phyloP scores from a whole-genome alignment of 2,113 vertebrate species.

The Anhinga rufa region DNA sequence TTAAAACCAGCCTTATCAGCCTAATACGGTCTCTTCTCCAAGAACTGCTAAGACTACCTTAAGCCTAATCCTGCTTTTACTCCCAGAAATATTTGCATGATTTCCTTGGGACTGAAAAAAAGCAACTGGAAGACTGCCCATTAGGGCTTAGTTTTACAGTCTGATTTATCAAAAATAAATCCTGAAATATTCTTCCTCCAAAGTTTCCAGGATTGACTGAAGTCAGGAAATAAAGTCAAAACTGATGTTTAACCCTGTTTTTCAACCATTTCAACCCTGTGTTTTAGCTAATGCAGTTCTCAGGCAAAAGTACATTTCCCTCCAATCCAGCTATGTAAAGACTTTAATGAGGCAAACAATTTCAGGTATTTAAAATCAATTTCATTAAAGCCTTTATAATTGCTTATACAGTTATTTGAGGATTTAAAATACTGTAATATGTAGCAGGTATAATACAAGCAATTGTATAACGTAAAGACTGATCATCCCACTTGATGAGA shows the following conservation, averaged over 20 bases:
- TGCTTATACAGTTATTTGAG: neutral
- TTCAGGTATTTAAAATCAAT: neutral
- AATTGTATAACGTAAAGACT: neutral
- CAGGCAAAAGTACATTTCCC: neutral
- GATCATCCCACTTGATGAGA: neutral
- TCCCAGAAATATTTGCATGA: neutral
- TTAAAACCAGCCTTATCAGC: neutral
- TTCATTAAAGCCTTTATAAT: neutral
- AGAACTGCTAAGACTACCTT: neutral
- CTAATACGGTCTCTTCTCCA: neutral
- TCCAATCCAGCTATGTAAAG: neutral
- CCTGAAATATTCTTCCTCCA: neutral
- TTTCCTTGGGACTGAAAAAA: conserved; percentile 14
- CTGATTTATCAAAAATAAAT: conserved; percentile 26
- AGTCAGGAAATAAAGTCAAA: neutral
- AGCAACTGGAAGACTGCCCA: neutral
- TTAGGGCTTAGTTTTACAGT: neutral
- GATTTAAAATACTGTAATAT: neutral
- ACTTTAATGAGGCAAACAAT: neutral
- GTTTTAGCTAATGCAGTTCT: neutral
- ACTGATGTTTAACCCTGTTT: neutral
- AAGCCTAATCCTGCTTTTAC: conserved; percentile 16
- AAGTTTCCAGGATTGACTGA: neutral
- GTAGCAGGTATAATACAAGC: neutral
- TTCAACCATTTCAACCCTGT: neutral